Conservation (phyloP, 2,113 vertebrate species). For the Micromys minutus region DNA sequence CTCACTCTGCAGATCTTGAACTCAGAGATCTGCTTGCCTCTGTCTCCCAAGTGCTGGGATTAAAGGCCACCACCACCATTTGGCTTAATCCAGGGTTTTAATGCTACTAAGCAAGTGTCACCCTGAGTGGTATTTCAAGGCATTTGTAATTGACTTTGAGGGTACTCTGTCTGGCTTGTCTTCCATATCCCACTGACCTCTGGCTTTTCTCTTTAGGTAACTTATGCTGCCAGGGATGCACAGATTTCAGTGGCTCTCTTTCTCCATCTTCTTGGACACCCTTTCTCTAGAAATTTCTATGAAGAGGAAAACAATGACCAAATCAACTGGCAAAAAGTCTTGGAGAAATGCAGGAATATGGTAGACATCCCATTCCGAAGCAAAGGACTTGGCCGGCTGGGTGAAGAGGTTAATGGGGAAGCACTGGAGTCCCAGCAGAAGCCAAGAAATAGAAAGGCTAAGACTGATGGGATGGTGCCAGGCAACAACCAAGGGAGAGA, state of each 20-base stretch:
- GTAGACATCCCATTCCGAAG: conserved; percentile 93
- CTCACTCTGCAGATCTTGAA: background rate
- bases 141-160: conserved; percentile 30
- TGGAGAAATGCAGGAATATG: conserved; percentile 90
- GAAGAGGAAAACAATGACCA: conserved; percentile 55
- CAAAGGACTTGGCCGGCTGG: conserved; percentile 78
- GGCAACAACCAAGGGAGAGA: conserved; percentile 91
- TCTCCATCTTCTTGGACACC: conserved; percentile 90
- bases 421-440: conserved; percentile 77
- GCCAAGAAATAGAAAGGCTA: conserved; percentile 80
- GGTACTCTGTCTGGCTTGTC: background rate
- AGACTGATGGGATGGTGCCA: conserved; percentile 80
- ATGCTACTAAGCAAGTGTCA: background rate
- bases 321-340: conserved; percentile 85
- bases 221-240: conserved; percentile 95
- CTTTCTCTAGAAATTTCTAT: conserved; percentile 71
- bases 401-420: conserved; percentile 85
- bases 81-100: background rate
- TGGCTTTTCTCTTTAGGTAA: conserved; percentile 86
- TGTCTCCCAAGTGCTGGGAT: background rate
- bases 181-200: conserved; percentile 54
- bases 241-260: conserved; percentile 96
- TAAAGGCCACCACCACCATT: background rate
- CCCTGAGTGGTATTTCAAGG: background rate
- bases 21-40: background rate